A percentile compares a stretch with the other conserved stretches of the same genome.
These are phyloP conservation scores for Phalanger gymnotis DNA, from an alignment of 2,797 vertebrate genomes.

Conservation along the genomic window DNA sequence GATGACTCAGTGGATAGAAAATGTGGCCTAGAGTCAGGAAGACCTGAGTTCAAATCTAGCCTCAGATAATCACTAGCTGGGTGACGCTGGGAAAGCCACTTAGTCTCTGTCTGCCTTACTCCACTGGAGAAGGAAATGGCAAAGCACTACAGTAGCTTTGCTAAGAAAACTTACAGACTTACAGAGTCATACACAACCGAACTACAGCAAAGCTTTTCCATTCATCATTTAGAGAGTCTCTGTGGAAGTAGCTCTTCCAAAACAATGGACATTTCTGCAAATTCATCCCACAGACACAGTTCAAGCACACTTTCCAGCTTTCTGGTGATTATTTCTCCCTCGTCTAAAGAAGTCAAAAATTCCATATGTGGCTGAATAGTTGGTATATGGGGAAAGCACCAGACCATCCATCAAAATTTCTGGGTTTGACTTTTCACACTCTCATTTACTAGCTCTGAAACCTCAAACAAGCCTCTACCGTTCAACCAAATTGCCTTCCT, in stretches of 20 bases:
- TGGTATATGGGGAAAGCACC: neutral
- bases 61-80: neutral
- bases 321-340: neutral
- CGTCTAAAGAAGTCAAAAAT: neutral
- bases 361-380: neutral
- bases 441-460: neutral
- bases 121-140: neutral
- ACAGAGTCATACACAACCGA: neutral
- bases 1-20: neutral
- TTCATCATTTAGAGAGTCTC: neutral
- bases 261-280: neutral
- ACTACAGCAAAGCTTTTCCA: neutral
- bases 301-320: neutral
- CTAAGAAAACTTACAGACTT: neutral
- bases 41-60: neutral
- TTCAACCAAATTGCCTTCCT: neutral
- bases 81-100: neutral
- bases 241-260: neutral
- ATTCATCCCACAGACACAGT: neutral
- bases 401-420: neutral
- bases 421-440: neutral
- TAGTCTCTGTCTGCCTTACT: neutral
- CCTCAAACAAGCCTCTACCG: neutral
- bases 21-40: neutral
- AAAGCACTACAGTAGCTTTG: neutral